phyloP scores from a whole-genome alignment of 2,113 vertebrate species.

The Triplophysa tibetana region DNA sequence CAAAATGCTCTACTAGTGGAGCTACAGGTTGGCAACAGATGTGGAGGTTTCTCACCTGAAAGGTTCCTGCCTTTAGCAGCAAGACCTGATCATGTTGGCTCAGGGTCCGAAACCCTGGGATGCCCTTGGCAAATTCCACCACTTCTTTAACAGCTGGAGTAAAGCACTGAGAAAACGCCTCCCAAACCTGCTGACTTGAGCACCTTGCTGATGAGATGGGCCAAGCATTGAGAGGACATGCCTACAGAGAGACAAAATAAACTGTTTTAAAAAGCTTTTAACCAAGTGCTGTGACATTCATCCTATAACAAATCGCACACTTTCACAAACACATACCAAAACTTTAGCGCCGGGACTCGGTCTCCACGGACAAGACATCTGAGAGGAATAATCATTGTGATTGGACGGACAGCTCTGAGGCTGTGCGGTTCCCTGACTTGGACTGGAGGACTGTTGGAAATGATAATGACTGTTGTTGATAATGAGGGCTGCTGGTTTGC shows the following conservation, averaged over 20 bases:
- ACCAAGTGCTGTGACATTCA: not conserved
- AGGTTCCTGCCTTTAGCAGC: slow-evolving; percentile 81
- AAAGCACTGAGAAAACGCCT: slow-evolving; percentile 80
- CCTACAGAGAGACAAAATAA: slow-evolving; percentile 57
- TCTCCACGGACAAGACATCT: too few relatives aligned
- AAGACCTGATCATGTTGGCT: slow-evolving; percentile 81
- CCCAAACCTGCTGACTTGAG: slow-evolving; percentile 77
- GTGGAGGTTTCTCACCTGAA: slow-evolving; percentile 67
- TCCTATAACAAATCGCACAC: not conserved
- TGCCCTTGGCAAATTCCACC: slow-evolving; percentile 80
- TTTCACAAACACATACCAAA: too few relatives aligned
- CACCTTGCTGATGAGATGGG: slow-evolving; percentile 69
- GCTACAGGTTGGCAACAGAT: too few relatives aligned
- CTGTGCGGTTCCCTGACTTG: too few relatives aligned
- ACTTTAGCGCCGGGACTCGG: too few relatives aligned
- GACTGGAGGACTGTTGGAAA: too few relatives aligned
- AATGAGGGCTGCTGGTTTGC: too few relatives aligned
- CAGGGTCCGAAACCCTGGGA: slow-evolving; percentile 78
- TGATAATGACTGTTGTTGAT: too few relatives aligned
- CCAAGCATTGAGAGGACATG: slow-evolving; percentile 77
- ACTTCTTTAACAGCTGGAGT: slow-evolving; percentile 80
- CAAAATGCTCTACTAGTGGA: too few relatives aligned
- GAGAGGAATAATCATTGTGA: too few relatives aligned
- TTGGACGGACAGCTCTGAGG: too few relatives aligned
- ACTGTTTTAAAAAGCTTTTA: too few relatives aligned